A percentile compares a stretch with the other conserved stretches of the same genome.
Evolutionary conservation across 2,888 invertebrate genomes (phyloP).

Genomic region (Drosophila merina): DNA sequence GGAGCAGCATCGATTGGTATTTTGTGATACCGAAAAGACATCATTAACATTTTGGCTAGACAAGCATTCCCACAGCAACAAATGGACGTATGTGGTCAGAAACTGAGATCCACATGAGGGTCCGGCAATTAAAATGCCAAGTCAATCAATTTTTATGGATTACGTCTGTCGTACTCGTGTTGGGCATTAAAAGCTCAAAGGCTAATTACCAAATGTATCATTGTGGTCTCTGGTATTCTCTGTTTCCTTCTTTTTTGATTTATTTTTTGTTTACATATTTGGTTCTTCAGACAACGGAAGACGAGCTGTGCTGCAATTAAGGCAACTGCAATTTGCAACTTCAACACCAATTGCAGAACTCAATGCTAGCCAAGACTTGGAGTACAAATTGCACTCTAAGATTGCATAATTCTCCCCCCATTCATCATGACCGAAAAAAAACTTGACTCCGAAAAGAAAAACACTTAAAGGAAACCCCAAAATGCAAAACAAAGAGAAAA

Average conservation of each 20-base stretch:
- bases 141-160: slow-evolving; percentile 69
- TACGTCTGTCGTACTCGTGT: slow-evolving; percentile 40
- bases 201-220: slow-evolving; percentile 56
- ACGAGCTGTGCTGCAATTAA: slow-evolving; percentile 68
- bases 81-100: slow-evolving; percentile 31
- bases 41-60: slow-evolving; percentile 61
- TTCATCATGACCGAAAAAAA: slow-evolving; percentile 56
- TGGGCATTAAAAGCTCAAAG: slow-evolving; percentile 37
- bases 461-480: slow-evolving; percentile 38
- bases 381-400: slow-evolving; percentile 60
- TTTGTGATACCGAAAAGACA: slow-evolving; percentile 59
- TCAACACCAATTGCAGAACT: slow-evolving; percentile 57
- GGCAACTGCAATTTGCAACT: slow-evolving; percentile 52
- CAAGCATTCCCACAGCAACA: slow-evolving; percentile 59
- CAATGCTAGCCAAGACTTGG: slow-evolving; percentile 7
- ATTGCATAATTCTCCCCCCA: slow-evolving; percentile 59
- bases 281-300: slow-evolving; percentile 56
- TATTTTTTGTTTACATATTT: slow-evolving; percentile 1
- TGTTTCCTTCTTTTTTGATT: slow-evolving; percentile 1
- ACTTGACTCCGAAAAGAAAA: slow-evolving; percentile 24
- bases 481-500: slow-evolving; percentile 41
- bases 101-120: slow-evolving; percentile 50
- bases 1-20: slow-evolving; percentile 60
- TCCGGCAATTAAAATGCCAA: slow-evolving; percentile 69
- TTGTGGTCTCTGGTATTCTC: slow-evolving; percentile 5